Base-by-base conservation (phyloP, 1,140 invertebrate species). In the Drosophila nikananu region DNA sequence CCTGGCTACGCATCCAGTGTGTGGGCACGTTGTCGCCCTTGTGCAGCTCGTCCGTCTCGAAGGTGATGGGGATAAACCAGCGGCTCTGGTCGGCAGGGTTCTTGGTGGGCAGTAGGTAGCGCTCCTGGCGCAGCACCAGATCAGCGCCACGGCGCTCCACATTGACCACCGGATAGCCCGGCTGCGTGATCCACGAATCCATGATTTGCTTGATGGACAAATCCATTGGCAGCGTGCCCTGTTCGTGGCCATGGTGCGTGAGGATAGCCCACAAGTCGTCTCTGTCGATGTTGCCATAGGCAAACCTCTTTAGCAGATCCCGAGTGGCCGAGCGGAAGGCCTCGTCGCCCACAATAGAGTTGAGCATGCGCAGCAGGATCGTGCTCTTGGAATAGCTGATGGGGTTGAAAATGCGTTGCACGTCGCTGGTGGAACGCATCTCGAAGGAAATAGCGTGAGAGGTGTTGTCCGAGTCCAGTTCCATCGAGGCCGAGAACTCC, bases 311-410 rank as follows among this genome's bases (percentile, higher is more conserved):
- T 30, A 96, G 93, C 81, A 96, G 96, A 65, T 94, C 93, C 13
- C 94, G 91, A 12, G 98, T 92, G 46, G 96, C 96, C 13, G 93
- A 92, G 54, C 95, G 94, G 91, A 98, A 98, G 1, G 95, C 94
- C 10, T 95, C 92, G 41, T 95, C 94, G 2, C 96, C 96, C 15
- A 97, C 94, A 30, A 97, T 95, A 67, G 96, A 95, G 65, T 96
- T 95, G 78, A 98, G 93, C 97, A 98, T 98, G 54, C 97, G 93
- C 42, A 98, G 95, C 5, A 98, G 93, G 59, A 96, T 96, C 0
- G 95, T 97, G 77, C 96, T 97, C 95, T 99, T 99, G 2, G 94
- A 94, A 86, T 99, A 99, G 0, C 97, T 97, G 35, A 98, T 97
- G 4, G 95, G 94, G 92, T 98, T 96, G 91, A 98, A 98, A 54